Base-by-base conservation (phyloP, 2,113 vertebrate genomes). In the Tor tambroides region DNA sequence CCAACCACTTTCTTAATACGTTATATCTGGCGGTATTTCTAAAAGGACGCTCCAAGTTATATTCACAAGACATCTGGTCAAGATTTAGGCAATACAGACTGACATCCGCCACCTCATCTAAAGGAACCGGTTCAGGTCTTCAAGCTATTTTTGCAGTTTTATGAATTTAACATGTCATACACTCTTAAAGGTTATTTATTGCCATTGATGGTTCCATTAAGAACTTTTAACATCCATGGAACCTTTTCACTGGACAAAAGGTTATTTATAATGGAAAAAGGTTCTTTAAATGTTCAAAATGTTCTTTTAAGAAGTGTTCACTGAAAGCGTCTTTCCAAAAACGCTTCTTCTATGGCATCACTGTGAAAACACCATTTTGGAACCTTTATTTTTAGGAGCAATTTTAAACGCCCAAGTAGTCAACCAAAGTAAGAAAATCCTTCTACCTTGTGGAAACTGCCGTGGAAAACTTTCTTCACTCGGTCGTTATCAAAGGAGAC, bases 381-480 rank as follows among this genome's bases (percentile, higher is more conserved):
- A 54, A 54, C 17, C 51, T 19, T 54, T 19, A 19, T 54, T 54
- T 54, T 54, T 54, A 17, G 6, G 17, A 54, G 1, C 51, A 54
- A 19, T 54, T 19, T 54, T 41, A 63, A 5, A 38, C 1, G 1
- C 1, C 46, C 26, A 10, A 32, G 32, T 80, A 46, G 14, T 46
- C 43, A 77, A 59, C 7, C 9, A 15, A 72, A 28, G 80, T 82
- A 81, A 38, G 35, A 19, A 81, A 63, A 30, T 38, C 71, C 12
- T 81, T 87, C 93, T 97, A 99, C 98, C 98, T 99, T 99, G 93
- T 99, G 98, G 93, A 99, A 99, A 93, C 97, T 99, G 88, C 98
- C 98, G 80, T 99, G 98, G 94, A 99, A 99, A 91, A 99, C 90
- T 89, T 94, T 96, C 94, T 97, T 98, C 74, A 99, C 92, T 87